phyloP scores from a whole-genome alignment of 2,797 vertebrate species.

The Xiphophorus birchmanni region DNA sequence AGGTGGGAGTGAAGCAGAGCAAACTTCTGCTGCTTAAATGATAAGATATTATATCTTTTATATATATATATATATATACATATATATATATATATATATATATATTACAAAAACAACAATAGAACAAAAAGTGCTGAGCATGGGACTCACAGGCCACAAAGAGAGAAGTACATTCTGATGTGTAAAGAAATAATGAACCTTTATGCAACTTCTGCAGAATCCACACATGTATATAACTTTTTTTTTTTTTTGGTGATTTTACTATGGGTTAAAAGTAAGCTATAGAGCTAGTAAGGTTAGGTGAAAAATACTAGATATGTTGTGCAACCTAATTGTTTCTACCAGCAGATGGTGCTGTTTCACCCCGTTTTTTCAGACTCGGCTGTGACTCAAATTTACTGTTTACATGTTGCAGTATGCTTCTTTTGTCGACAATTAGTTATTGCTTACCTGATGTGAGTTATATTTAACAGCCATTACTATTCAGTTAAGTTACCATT shows the following conservation, averaged over 20 bases:
- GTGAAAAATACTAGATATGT: neutral
- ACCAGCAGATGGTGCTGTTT: slow-evolving; percentile 2
- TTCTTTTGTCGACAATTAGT: neutral
- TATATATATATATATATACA: too few relatives aligned
- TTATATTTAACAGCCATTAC: neutral
- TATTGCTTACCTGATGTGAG: neutral
- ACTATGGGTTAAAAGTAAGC: neutral
- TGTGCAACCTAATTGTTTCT: neutral
- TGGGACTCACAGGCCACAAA: neutral
- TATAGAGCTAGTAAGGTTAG: neutral
- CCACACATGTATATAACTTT: neutral
- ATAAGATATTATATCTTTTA: too few relatives aligned
- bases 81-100: too few relatives aligned
- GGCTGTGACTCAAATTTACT: neutral
- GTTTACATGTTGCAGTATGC: neutral
- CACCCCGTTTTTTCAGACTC: neutral
- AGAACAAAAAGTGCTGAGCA: neutral
- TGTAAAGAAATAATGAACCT: neutral
- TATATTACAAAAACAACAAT: neutral
- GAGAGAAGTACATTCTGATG: neutral
- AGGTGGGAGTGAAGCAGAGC: too few relatives aligned
- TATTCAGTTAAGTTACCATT: neutral
- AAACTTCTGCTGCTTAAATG: too few relatives aligned
- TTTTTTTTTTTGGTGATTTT: neutral
- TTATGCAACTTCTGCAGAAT: neutral